Conservation (phyloP, 2,113 vertebrate species). For the Parus major region DNA sequence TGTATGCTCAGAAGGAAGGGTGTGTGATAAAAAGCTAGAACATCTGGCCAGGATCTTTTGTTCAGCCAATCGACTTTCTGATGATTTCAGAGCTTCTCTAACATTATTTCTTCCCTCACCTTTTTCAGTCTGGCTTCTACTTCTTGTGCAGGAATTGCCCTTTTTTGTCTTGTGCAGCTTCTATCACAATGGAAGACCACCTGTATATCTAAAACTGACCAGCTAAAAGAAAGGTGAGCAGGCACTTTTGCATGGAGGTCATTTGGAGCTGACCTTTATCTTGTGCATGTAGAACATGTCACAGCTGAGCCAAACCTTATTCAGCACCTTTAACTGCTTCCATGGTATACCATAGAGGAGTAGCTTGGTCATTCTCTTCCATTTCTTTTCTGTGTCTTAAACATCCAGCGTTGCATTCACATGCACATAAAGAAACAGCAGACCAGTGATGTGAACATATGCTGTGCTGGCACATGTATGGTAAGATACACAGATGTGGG, state of each 20-base stretch:
- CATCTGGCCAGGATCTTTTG: neutral
- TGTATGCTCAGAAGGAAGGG: neutral
- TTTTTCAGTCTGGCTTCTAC: neutral
- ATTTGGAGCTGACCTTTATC: neutral
- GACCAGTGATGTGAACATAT: neutral
- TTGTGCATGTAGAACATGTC: neutral
- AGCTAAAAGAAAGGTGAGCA: neutral
- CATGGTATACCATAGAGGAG: neutral
- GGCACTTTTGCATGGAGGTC: neutral
- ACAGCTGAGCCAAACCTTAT: neutral
- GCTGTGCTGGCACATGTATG: neutral
- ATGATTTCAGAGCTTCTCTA: neutral
- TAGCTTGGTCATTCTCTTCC: neutral
- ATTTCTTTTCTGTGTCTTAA: neutral
- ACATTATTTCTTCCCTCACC: neutral
- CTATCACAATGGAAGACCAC: neutral
- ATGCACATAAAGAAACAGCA: neutral
- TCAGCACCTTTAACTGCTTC: neutral
- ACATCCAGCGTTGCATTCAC: neutral
- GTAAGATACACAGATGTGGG: conserved; percentile 16
- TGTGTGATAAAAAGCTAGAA: neutral
- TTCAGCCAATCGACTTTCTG: neutral
- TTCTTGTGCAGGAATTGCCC: neutral
- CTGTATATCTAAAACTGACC: neutral
- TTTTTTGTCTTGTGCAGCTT: neutral